phyloP scores from a whole-genome alignment of 2,888 invertebrate genomes.

The Schizaphis graminum region DNA sequence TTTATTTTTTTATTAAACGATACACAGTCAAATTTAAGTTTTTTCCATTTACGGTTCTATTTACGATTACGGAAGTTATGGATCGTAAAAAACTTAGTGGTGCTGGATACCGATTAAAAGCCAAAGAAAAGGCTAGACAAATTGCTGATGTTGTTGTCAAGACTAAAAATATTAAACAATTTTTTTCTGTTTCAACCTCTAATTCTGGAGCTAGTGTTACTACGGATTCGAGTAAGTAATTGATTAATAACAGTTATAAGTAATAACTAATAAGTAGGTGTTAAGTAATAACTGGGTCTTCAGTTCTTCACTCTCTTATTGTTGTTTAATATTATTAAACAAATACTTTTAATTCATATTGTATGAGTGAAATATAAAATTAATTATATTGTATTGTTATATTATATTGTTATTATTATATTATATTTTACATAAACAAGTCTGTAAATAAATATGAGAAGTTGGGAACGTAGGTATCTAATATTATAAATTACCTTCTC shows the following conservation, averaged over 20 bases:
- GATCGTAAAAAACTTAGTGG: slow-evolving; percentile 45
- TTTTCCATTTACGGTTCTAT: neutral
- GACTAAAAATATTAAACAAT: slow-evolving; percentile 39
- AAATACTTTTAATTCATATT: slow-evolving; percentile 40
- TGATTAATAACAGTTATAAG: slow-evolving; percentile 37
- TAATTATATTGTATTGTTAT: slow-evolving; percentile 3
- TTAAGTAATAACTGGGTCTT: slow-evolving; percentile 16
- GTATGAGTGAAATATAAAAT: slow-evolving; percentile 38
- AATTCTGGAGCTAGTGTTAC: slow-evolving; percentile 39
- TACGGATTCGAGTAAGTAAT: slow-evolving; percentile 48
- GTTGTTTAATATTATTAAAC: neutral
- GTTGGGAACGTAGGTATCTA: no score
- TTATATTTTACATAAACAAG: no score
- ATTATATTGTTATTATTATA: neutral
- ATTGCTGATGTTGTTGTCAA: slow-evolving; percentile 25
- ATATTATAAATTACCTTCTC: no score
- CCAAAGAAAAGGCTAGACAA: slow-evolving; percentile 46
- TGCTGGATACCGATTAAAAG: slow-evolving; percentile 40
- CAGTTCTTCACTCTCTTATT: neutral
- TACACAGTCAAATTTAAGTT: neutral
- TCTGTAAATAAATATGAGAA: no score
- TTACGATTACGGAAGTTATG: slow-evolving; percentile 26
- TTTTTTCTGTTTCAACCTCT: slow-evolving; percentile 45
- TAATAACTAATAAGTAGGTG: neutral
- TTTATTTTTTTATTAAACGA: no score